Evolutionary conservation across 2,113 vertebrate species (phyloP), one percentile per base, ranked within the genome.

Genomic region (Clarias magur): DNA sequence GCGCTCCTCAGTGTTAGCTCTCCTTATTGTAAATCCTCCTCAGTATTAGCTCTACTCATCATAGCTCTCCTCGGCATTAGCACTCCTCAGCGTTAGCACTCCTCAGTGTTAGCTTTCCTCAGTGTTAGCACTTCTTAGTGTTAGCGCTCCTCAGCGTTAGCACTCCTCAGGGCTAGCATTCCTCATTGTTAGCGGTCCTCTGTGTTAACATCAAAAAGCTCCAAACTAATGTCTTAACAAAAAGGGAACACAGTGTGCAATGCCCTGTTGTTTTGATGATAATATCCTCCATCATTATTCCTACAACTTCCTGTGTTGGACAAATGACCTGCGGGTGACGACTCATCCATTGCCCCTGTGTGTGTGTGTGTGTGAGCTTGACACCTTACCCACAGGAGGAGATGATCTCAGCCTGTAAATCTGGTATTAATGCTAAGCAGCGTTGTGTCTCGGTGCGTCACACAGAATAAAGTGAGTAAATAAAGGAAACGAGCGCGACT

Each of bases 301-400:
- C 53, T 76, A 76, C 21, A 23, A 13, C 21, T 54, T 25, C 19
- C 48, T 78, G 25, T 27, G 25, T 57, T 68, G 65, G 4, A 27
- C 53, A n/a, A 56, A 57, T 79, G 53, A 79, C 76, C 76, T 27
- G 56, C 76, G 8, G 53, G 53, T 57, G 5, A 53, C 12, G 11
- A 72, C 38, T 56, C 75, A 42, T 23, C 3, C 42, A 48, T 48
- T 48, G 42, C 38, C 38, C 38, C 38, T 78, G 62, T 79, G 72
- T 53, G 72, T 67, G 63, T 80, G 80, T 80, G 62, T 80, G 62
- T 75, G 68, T 80, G 63, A 25, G 56, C 27, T 60, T 76, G 30
- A 56, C 60, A 82, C 59, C 27, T 63, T 82, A 42, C 48, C 54
- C 34, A 67, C 59, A n/a, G 3, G 4, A 82, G 25, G 62, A 80